Conservation (phyloP, 1,140 invertebrate species). For the Caenorhabditis tropicalis region DNA sequence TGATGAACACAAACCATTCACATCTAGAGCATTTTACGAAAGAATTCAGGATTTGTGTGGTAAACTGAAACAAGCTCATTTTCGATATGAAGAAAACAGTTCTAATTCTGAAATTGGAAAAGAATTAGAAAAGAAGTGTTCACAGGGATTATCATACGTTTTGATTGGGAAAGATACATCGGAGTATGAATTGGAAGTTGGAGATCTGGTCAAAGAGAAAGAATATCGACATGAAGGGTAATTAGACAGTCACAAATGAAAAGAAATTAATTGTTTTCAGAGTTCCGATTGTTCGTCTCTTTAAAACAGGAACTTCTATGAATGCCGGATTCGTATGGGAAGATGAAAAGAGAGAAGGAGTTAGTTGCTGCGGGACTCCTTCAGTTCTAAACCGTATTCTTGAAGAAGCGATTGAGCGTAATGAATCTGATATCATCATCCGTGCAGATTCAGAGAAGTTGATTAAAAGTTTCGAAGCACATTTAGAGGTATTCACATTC, state of each 20-base stretch:
- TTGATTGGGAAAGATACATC: not conserved
- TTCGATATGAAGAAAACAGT: not conserved
- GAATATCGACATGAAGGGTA: not conserved
- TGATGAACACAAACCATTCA: not conserved
- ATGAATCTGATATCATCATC: not conserved
- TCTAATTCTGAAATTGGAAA: not conserved
- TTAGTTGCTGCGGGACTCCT: not conserved
- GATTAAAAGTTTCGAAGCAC: constrained; percentile 27
- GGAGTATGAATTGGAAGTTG: not conserved
- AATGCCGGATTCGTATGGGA: constrained; percentile 11
- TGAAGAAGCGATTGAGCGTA: not conserved
- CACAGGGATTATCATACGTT: not conserved
- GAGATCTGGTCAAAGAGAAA: not conserved
- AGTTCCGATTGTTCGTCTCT: constrained; percentile 28
- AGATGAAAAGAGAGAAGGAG: not conserved
- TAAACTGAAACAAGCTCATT: not conserved
- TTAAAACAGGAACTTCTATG: constrained; percentile 15
- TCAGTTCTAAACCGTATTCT: not conserved
- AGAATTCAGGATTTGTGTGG: not conserved
- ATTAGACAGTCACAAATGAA: not conserved
- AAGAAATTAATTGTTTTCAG: not conserved
- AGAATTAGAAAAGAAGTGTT: constrained; percentile 24
- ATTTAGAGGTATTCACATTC: not conserved
- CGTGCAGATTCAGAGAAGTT: constrained; percentile 23
- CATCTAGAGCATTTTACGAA: not conserved